Percentiles rank a stretch among this genome's conserved stretches.
Conservation (phyloP, 2,888 invertebrate genomes). For the Melanostoma mellinum region DNA sequence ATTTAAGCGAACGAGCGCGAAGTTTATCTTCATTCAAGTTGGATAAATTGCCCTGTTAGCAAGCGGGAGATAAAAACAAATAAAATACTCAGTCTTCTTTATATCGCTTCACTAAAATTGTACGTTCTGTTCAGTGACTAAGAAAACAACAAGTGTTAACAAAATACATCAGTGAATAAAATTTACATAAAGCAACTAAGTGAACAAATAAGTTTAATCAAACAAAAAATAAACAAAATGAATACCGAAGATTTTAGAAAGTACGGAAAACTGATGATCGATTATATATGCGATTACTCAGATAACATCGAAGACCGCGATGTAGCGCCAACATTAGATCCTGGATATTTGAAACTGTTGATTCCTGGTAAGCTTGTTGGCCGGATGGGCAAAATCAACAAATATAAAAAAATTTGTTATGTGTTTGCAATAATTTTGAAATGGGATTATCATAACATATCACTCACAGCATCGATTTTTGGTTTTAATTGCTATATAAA, state of each 20-base stretch:
- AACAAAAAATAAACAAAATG: conserved; percentile 83
- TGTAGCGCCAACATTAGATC: conserved; percentile 90
- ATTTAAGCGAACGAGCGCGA: conserved; percentile 58
- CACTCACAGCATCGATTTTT: too few relatives aligned
- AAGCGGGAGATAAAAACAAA: background rate
- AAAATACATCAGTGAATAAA: background rate
- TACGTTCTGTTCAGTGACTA: background rate
- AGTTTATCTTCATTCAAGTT: conserved; percentile 51
- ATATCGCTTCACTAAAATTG: too few relatives aligned
- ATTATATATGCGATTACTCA: conserved; percentile 91
- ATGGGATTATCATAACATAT: background rate
- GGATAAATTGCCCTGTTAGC: conserved; percentile 31
- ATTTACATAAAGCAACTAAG: background rate
- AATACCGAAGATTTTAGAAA: conserved; percentile 89
- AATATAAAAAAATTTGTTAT: background rate
- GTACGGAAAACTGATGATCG: conserved; percentile 91
- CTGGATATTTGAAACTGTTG: conserved; percentile 88
- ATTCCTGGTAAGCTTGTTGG: conserved; percentile 83
- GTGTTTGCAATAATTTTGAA: background rate
- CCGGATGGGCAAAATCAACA: conserved; percentile 3
- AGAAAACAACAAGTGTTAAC: background rate
- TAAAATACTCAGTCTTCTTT: too few relatives aligned
- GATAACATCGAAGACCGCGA: conserved; percentile 86
- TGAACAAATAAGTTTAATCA: background rate
- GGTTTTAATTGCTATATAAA: too few relatives aligned